Evolutionary conservation across 2,888 invertebrate species (phyloP).

Genomic region (Campoletis raptor): DNA sequence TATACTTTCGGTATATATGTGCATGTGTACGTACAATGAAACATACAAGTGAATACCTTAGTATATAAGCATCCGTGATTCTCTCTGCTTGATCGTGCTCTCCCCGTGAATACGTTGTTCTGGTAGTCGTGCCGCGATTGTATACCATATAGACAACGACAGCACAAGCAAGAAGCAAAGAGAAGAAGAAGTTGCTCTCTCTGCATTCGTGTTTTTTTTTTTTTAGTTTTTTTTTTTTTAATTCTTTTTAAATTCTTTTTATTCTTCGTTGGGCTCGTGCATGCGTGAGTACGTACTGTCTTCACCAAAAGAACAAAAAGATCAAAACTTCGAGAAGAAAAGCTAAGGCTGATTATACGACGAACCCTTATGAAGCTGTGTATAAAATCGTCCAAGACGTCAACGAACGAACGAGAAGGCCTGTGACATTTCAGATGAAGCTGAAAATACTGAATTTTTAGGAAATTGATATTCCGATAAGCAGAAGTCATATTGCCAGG

Average conservation of each 20-base stretch:
- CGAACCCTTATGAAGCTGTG: background rate
- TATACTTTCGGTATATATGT: slow-evolving; percentile 43
- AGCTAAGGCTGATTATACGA: background rate
- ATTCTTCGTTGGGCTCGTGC: slow-evolving; percentile 43
- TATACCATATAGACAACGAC: slow-evolving; percentile 55
- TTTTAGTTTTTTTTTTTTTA: too few relatives aligned
- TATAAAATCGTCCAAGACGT: slow-evolving; percentile 1
- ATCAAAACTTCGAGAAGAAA: background rate
- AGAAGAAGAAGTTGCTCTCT: slow-evolving; percentile 51
- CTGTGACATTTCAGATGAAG: background rate
- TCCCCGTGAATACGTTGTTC: slow-evolving; percentile 61
- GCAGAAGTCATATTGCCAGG: background rate
- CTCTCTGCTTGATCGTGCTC: slow-evolving; percentile 62
- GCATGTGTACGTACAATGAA: slow-evolving; percentile 9
- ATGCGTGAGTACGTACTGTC: slow-evolving; percentile 57
- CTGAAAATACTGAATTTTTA: background rate
- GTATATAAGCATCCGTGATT: slow-evolving; percentile 43
- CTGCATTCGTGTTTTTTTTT: slow-evolving; percentile 43
- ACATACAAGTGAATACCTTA: background rate
- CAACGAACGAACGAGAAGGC: background rate
- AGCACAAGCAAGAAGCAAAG: slow-evolving; percentile 19
- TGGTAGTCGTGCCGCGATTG: slow-evolving; percentile 68
- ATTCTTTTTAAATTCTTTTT: background rate
- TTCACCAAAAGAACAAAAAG: background rate
- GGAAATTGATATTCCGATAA: too few relatives aligned